Base-by-base conservation (phyloP, 2,888 invertebrate species). In the Noctua pronuba region DNA sequence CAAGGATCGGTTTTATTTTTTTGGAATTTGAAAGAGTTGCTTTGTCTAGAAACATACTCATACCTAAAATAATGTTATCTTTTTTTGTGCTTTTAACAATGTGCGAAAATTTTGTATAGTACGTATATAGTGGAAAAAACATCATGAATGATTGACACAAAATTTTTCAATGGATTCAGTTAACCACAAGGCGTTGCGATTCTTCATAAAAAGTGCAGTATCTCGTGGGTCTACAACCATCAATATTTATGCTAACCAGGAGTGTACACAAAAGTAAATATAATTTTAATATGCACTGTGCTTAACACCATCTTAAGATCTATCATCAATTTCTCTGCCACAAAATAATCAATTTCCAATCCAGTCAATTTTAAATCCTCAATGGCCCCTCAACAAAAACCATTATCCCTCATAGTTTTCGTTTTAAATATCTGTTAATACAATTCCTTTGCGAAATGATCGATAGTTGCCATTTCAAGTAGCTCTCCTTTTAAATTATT, bases 351-450 rank as follows among this genome's bases (percentile, higher is more conserved):
- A 52, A 67, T 55, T 86, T 11, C 80, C 49, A 58, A 74, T 86
- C 85, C 81, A 77, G 66, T 79, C 44, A 60, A 16, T 71, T 80
- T 66, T 65, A 66, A 82, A 82, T 85, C 85, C 28, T 77, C 38
- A 75, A 79, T 41, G 46, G 77, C 73, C 80, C 75, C 68, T 75
- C 83, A 67, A 74, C 79, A 85, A 79, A 87, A 89, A 80, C 89
- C 86, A 91, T 92, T 92, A 91, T 80, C 85, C 75, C 78, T 89
- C 88, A 91, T 90, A 92, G 90, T 92, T 91, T 92, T 91, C 89
- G 88, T 92, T 93, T 92, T 90, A 92, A 92, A 92, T 92, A 93
- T 91, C 92, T 90, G 89, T 89, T 92, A 93, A 91, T 90, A 92
- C 90, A 85, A 88, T 91, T 90, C 88, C 88, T 88, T 89, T 79